Percentiles rank a stretch among this genome's conserved stretches.
These are phyloP conservation scores for Eristalinus sepulchralis DNA, from an alignment of 2,888 invertebrate species.

Conservation along the genomic window DNA sequence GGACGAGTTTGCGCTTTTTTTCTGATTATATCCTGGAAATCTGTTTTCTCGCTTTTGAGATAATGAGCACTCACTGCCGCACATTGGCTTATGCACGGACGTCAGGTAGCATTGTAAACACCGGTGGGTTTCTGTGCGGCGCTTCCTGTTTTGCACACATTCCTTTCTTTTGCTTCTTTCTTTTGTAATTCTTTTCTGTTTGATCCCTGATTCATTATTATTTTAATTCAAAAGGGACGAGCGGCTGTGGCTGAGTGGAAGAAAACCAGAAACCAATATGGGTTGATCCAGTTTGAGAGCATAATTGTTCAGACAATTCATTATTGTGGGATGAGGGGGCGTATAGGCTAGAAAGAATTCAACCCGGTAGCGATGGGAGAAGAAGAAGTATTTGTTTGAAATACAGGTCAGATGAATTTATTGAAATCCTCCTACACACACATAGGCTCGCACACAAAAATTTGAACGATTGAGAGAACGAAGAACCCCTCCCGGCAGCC, in stretches of 20 bases:
- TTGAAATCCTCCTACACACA: constrained; percentile 23
- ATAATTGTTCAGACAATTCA: constrained; percentile 61
- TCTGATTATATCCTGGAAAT: constrained; percentile 62
- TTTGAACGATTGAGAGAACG: neutral
- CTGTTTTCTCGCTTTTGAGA: constrained; percentile 29
- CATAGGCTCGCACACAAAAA: neutral
- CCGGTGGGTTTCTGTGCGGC: constrained; percentile 19
- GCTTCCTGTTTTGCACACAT: constrained; percentile 40
- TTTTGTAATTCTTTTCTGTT: neutral
- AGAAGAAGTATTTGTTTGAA: constrained; percentile 13
- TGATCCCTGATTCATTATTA: constrained; percentile 39
- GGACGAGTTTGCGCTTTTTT: constrained; percentile 63
- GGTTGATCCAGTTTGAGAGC: constrained; percentile 58
- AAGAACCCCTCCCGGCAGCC: neutral
- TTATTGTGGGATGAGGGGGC: constrained; percentile 30
- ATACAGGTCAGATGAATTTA: constrained; percentile 48
- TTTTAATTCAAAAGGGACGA: constrained; percentile 44
- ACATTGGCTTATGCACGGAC: neutral
- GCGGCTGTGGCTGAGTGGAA: neutral
- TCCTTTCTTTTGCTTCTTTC: constrained; percentile 2
- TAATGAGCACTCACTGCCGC: neutral
- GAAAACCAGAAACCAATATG: constrained; percentile 55
- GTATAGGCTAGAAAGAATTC: constrained; percentile 13
- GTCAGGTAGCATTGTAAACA: constrained; percentile 46
- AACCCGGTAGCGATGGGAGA: neutral